Evolutionary conservation across 1,140 invertebrate species (phyloP), one percentile per base, ranked within the genome.

Genomic region (Ips typographus): DNA sequence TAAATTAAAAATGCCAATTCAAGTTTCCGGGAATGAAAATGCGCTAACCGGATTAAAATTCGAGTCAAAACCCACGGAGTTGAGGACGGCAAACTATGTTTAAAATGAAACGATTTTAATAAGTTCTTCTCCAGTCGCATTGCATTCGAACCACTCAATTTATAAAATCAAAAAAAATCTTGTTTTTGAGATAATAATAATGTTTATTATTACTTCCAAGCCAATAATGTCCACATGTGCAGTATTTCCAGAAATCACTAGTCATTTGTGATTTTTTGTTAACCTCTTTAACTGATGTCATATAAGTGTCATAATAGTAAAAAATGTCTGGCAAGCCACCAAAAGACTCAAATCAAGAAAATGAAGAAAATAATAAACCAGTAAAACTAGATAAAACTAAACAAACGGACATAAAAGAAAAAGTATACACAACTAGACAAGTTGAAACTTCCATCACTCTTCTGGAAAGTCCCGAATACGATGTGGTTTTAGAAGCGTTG

Each of bases 371-470:
- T 7, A 38, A 63, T 1, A 65, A 64, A 61, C 3, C 49, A 2
- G 59, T 41, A 38, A 70, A 71, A 62, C 40, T 75, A 51, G 64
- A 70, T 63, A 70, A 66, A 42, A 67, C 65, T 6, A 68, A 73
- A 53, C 70, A 47, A 39, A 60, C 68, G 41, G 70, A 69, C 22
- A 72, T 75, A 40, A 73, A 75, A 61, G 75, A 76, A 70, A 76
- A 74, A 68, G 41, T 67, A 0, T 76, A 76, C 49, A 62, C 63
- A 6, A 70, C 72, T 2, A 74, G 67, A 51, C 67, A 75, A 71
- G 71, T 76, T 36, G 73, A 75, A 67, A 75, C 75, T 22, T 76
- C 75, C 5, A 71, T 76, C 38, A 70, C 75, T n/a, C 60, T 76
- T n/a, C 44, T 76, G 3, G 72, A 75, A 40, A 75, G 73, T 65